Percentiles rank a stretch among this genome's conserved stretches.
Evolutionary conservation across 2,888 invertebrate species (phyloP).

Genomic region (Lumbricus terrestris): DNA sequence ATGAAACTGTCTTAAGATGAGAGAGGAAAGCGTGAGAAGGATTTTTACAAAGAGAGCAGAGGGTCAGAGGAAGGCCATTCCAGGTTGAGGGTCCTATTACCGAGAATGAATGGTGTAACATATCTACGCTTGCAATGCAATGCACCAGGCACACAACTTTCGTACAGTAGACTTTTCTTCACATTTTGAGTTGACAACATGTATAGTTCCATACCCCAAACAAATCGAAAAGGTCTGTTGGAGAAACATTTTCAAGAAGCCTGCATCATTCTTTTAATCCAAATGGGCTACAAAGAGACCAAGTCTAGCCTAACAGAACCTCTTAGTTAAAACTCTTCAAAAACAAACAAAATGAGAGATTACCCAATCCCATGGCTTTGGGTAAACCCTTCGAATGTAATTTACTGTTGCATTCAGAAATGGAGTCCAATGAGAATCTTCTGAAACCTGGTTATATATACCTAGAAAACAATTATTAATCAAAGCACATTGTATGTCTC

Average conservation of each 20-base stretch:
- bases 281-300: too few species aligned
- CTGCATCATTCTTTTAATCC: neutral
- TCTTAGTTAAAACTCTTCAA: neutral
- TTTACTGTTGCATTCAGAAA: conserved; percentile 52
- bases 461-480: conserved; percentile 39
- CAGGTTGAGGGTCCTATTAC: too few species aligned
- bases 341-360: neutral
- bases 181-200: neutral
- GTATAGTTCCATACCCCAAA: neutral
- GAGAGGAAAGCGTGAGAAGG: too few species aligned
- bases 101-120: neutral
- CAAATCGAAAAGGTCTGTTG: neutral
- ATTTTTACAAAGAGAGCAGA: too few species aligned
- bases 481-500: neutral
- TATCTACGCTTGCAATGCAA: neutral
- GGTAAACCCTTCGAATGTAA: conserved; percentile 49
- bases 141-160: neutral
- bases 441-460: conserved; percentile 47
- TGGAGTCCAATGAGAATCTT: conserved; percentile 56
- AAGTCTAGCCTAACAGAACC: too few species aligned
- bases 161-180: neutral
- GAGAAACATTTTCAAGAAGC: neutral
- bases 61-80: too few species aligned
- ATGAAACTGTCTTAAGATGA: too few species aligned
- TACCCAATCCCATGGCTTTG: conserved; percentile 54